phyloP scores from a whole-genome alignment of 2,888 invertebrate genomes.

The Choristoneura rosaceana region DNA sequence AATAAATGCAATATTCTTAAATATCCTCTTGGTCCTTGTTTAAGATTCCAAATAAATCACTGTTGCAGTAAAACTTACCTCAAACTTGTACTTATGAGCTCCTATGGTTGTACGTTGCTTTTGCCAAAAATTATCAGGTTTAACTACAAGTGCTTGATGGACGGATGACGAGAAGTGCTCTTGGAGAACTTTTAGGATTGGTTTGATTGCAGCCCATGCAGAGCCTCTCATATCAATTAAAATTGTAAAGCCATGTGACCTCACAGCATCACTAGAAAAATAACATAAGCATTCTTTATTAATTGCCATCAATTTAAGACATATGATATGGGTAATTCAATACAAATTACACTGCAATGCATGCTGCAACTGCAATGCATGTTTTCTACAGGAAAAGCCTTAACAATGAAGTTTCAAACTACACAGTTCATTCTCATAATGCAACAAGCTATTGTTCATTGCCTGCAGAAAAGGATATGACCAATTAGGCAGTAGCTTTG shows the following conservation, averaged over 20 bases:
- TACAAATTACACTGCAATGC: slow-evolving; percentile 1
- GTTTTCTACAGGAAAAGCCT: slow-evolving; percentile 40
- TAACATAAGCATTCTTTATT: slow-evolving; percentile 40
- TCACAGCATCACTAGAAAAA: slow-evolving; percentile 92
- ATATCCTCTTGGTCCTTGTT: neutral
- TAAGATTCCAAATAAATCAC: slow-evolving; percentile 2
- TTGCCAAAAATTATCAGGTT: slow-evolving; percentile 99
- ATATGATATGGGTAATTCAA: neutral
- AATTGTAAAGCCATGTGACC: slow-evolving; percentile 96
- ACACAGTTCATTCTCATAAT: slow-evolving; percentile 32
- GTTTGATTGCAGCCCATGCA: slow-evolving; percentile 98
- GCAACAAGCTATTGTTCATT: slow-evolving; percentile 37
- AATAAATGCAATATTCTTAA: slow-evolving; percentile 34
- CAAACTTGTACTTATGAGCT: slow-evolving; percentile 99
- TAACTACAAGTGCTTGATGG: slow-evolving; percentile 98
- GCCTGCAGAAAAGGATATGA: slow-evolving; percentile 28
- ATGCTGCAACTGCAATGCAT: slow-evolving; percentile 15
- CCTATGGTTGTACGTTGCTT: slow-evolving; percentile 99
- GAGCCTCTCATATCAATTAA: slow-evolving; percentile 99
- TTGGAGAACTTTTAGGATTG: slow-evolving; percentile 98
- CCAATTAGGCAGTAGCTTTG: slow-evolving; percentile 28
- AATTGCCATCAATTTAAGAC: neutral
- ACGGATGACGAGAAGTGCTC: slow-evolving; percentile 97
- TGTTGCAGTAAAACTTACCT: slow-evolving; percentile 86
- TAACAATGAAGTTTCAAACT: slow-evolving; percentile 42